Evolutionary conservation across 2,797 vertebrate genomes (phyloP).

Genomic region (Hypotaenidia philippensis): DNA sequence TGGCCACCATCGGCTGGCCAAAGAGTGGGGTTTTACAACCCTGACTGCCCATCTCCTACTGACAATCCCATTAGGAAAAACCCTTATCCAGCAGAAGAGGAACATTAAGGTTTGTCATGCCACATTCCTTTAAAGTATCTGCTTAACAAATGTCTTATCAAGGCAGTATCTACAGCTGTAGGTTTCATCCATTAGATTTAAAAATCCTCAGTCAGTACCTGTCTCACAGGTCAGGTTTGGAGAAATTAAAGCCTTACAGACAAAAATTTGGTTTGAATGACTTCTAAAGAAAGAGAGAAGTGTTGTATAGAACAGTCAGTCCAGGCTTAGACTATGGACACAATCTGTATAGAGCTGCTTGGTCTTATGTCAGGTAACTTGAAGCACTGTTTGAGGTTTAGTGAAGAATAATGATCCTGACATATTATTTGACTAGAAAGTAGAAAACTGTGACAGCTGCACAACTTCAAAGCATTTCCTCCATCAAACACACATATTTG

Average conservation of each 20-base stretch:
- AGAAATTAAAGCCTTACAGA: neutral
- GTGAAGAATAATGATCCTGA: slow-evolving; percentile 29
- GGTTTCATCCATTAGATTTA: neutral
- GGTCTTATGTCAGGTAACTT: neutral
- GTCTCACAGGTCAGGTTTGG: neutral
- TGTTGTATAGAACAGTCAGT: neutral
- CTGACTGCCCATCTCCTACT: neutral
- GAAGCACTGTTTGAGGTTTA: slow-evolving; percentile 24
- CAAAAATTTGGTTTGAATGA: neutral
- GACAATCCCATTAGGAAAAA: neutral
- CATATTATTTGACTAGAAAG: slow-evolving; percentile 45
- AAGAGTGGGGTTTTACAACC: neutral
- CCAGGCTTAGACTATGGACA: neutral
- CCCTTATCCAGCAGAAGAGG: neutral
- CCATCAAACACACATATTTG: slow-evolving; percentile 25
- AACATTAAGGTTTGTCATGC: neutral
- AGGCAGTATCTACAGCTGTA: neutral
- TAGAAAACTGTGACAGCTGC: slow-evolving; percentile 57
- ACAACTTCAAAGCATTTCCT: slow-evolving; percentile 69
- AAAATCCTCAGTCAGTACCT: neutral
- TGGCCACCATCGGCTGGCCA: neutral
- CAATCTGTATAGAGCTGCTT: neutral
- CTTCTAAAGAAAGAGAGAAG: neutral
- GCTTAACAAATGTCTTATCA: slow-evolving; percentile 4
- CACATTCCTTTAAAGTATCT: neutral